Base-by-base conservation (phyloP, 2,888 invertebrate genomes). In the Pyrrhia umbra region DNA sequence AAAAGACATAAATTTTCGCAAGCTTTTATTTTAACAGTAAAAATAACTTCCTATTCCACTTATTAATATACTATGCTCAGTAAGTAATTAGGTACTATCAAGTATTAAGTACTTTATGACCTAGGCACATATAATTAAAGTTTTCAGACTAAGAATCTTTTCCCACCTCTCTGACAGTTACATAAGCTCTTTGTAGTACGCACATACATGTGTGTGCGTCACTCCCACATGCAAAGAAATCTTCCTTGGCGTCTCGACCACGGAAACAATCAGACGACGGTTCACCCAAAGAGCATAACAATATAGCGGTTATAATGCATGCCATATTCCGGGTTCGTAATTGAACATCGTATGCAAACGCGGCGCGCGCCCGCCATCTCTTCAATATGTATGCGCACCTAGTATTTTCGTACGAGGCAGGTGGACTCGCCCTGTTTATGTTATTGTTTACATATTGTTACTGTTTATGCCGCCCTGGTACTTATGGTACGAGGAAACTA, bases 291-390 rank as follows among this genome's bases (percentile, higher is more conserved):
- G 86, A 88, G 82, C 87, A 88, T 89, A 89, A 90, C 88, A 88
- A 86, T 88, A 86, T 86, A 87, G 84, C 83, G 78, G 81, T 80
- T 81, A 86, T 86, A 85, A 87, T 87, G 87, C 89, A 90, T 91
- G 89, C 87, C 88, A 88, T 91, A 92, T 91, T 91, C 92, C 87
- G 83, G 85, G 86, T 83, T 85, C 87, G 90, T 93, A 93, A 93
- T 93, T 92, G 92, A 92, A 92, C 92, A 91, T 88, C 88, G 88
- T 90, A 92, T 92, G 92, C 88, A 92, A 92, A 92, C 89, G 88
- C 77, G 86, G 84, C 87, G 85, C 88, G 88, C 87, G 90, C 85
- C 83, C 84, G 86, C 88, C 87, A 85, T 89, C 91, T 92, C 89
- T 86, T 91, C 86, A 89, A 90, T 93, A 92, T 92, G 92, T 92